A percentile compares a stretch with the other conserved stretches of the same genome.
These are phyloP conservation scores for Dermochelys coriacea DNA, from an alignment of 2,797 vertebrate species.

Conservation along the genomic window DNA sequence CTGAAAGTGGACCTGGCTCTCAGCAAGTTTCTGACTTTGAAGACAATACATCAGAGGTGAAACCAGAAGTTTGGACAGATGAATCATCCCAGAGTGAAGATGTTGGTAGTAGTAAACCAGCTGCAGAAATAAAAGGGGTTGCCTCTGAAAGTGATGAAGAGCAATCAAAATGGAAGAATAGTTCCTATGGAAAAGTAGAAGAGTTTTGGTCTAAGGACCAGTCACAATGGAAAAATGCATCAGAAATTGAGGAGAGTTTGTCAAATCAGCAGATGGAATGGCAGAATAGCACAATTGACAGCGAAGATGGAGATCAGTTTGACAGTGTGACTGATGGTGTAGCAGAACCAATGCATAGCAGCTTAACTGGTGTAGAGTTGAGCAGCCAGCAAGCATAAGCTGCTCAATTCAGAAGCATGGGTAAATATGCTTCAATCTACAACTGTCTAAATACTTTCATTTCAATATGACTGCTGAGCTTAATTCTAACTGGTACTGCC, in stretches of 20 bases:
- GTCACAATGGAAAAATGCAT: conserved; percentile 83
- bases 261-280: conserved; percentile 82
- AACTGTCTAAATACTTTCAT: conserved; percentile 42
- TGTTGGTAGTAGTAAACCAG: conserved; percentile 75
- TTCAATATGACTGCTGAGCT: conserved; percentile 64
- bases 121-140: conserved; percentile 77
- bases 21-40: conserved; percentile 86
- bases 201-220: conserved; percentile 88
- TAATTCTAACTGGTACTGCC: conserved; percentile 73
- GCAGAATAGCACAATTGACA: conserved; percentile 91
- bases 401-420: neutral
- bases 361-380: conserved; percentile 85
- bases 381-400: conserved; percentile 92
- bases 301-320: conserved; percentile 84
- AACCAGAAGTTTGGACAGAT: conserved; percentile 83
- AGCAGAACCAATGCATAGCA: conserved; percentile 83
- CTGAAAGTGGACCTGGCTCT: conserved; percentile 84
- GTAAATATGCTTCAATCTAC: neutral
- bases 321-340: conserved; percentile 81
- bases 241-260: conserved; percentile 82
- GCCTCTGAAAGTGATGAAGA: conserved; percentile 80
- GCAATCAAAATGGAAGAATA: conserved; percentile 84
- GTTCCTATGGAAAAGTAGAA: conserved; percentile 88
- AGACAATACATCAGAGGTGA: conserved; percentile 79
- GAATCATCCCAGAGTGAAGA: conserved; percentile 90